These are phyloP conservation scores for Dinomys branickii DNA, from an alignment of 2,113 vertebrate species.

Conservation along the genomic window DNA sequence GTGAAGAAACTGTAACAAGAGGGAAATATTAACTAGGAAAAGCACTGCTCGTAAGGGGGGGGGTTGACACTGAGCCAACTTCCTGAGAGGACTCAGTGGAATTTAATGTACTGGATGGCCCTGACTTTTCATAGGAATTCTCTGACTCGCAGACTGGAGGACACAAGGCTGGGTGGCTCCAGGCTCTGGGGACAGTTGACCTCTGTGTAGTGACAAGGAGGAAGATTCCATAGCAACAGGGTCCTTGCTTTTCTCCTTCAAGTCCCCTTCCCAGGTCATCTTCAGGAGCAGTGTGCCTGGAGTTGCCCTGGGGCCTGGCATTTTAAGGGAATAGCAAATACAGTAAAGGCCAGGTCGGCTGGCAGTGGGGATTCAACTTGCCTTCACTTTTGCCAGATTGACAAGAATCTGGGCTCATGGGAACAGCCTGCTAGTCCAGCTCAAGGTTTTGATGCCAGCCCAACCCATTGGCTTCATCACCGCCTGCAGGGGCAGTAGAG, in stretches of 20 bases:
- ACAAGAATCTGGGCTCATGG: background rate
- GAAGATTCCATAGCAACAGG: background rate
- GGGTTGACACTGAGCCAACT: background rate
- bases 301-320: background rate
- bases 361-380: background rate
- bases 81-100: background rate
- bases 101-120: too few relatives aligned
- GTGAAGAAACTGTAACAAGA: background rate
- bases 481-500: background rate
- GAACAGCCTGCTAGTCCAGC: background rate
- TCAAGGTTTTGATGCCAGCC: background rate
- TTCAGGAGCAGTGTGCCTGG: background rate
- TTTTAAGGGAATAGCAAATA: background rate
- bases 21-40: background rate
- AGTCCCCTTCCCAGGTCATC: background rate
- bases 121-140: background rate
- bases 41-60: background rate
- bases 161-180: too few relatives aligned
- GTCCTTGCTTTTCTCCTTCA: background rate
- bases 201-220: background rate
- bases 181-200: background rate
- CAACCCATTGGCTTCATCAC: too few relatives aligned
- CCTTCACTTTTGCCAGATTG: background rate
- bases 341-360: background rate
- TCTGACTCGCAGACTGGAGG: background rate